Evolutionary conservation across 2,797 vertebrate species (phyloP), one percentile per base, ranked within the genome.

Genomic region (Betta splendens): DNA sequence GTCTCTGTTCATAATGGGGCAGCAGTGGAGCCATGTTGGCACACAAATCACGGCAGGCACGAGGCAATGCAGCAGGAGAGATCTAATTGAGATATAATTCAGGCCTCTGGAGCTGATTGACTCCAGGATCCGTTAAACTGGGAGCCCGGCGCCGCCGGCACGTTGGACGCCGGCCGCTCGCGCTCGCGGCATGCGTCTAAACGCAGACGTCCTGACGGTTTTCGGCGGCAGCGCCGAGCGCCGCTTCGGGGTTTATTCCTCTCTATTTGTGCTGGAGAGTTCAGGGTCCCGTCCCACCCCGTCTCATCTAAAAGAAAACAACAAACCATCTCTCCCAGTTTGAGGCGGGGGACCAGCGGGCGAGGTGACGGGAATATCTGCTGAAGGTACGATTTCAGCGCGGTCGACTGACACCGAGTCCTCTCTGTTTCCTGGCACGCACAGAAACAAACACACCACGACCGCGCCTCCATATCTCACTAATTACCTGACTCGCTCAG

Each of bases 1-100:
- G 88, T 89, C 89, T 92, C 89, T 90, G 89, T 92, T 92, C 87
- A 91, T 92, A 92, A 91, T 92, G 91, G 92, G 81, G 77, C 70
- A 53, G 74, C 78, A 68, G 80, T 62, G 57, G 86, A 91, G 89
- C 78, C 79, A 78, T 86, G 72, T 86, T 59, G 82, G 83, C 74
- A 84, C 85, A 80, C 79, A 83, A 80, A 89, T 89, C 79, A 81
- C 57, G 55, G 75, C 64, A 72, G 81, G 77, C 78, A n/a, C 17
- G 56, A 64, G 47, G 79, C 76, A 74, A 77, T 85, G 73, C 74
- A 79, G 68, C 70, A 64, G 79, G 61, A 87, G 62, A 79, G 80
- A 84, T 84, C 78, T 90, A 89, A 91, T 86, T 87, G 87, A 90
- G 87, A 80, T 80, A 89, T 85, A 80, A 91, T 90, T 89, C 81